Evolutionary conservation across 2,113 vertebrate species (phyloP).

Genomic region (Tachuris rubrigastra): DNA sequence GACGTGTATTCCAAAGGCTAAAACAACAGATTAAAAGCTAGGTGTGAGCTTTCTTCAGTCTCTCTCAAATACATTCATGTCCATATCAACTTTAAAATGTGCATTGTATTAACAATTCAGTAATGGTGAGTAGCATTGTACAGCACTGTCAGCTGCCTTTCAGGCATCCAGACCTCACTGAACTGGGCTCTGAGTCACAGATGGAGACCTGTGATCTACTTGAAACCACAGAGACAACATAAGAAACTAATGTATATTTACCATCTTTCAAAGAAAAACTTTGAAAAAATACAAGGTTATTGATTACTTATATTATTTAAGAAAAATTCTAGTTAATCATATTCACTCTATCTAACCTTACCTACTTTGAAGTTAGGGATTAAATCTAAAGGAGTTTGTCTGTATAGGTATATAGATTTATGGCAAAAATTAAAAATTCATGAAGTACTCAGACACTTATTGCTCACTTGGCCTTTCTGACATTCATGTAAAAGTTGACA

Average conservation of each 20-base stretch:
- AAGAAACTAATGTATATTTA: neutral
- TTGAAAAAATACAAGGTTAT: neutral
- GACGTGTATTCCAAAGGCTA: neutral
- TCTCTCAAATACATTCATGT: neutral
- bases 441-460: neutral
- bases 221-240: neutral
- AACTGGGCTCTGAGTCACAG: neutral
- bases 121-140: neutral
- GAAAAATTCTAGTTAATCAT: neutral
- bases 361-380: neutral
- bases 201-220: neutral
- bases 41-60: neutral
- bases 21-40: neutral
- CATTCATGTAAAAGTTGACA: neutral
- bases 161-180: neutral
- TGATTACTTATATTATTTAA: neutral
- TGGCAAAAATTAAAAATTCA: neutral
- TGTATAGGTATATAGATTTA: neutral
- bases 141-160: neutral
- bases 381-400: neutral
- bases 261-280: neutral
- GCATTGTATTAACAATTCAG: neutral
- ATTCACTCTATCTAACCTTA: neutral
- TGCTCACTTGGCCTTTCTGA: neutral
- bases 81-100: neutral